Conservation (phyloP, 2,888 invertebrate genomes). For the Leucoptera coffeella region DNA sequence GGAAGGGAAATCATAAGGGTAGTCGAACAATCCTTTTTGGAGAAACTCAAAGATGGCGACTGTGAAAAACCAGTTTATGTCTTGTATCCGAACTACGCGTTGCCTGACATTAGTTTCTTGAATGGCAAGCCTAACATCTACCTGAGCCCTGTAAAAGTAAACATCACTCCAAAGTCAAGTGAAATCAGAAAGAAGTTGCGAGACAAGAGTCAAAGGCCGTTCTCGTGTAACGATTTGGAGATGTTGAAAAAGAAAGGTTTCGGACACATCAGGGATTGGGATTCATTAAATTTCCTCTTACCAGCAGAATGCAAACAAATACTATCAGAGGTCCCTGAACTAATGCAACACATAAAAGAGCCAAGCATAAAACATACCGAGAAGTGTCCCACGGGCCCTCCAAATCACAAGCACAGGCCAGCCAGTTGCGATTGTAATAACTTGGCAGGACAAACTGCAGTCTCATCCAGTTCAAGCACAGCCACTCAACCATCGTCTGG, state of each 20-base stretch:
- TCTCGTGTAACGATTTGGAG: conserved; percentile 79
- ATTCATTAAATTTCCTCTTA: conserved; percentile 80
- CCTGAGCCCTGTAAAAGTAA: conserved; percentile 63
- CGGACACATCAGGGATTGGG: conserved; percentile 88
- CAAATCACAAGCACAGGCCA: conserved; percentile 49
- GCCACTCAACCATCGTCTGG: conserved; percentile 81
- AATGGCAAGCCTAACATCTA: conserved; percentile 59
- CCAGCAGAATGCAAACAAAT: conserved; percentile 79
- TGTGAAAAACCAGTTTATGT: conserved; percentile 78
- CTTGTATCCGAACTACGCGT: conserved; percentile 83
- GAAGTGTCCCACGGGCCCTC: conserved; percentile 32
- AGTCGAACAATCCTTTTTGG: conserved; percentile 64
- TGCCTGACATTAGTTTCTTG: conserved; percentile 84
- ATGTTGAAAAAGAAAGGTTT: conserved; percentile 73
- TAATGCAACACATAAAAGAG: conserved; percentile 57
- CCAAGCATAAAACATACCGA: conserved; percentile 18
- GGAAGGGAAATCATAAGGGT: conserved; percentile 53
- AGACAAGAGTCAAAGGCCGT: conserved; percentile 56
- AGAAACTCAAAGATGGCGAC: conserved; percentile 59
- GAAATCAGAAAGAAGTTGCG: conserved; percentile 28
- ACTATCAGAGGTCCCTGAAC: conserved; percentile 73
- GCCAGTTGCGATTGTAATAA: conserved; percentile 56
- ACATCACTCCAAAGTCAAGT: conserved; percentile 27
- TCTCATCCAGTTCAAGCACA: conserved; percentile 64
- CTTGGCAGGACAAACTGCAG: conserved; percentile 47